A percentile compares a stretch with the other conserved stretches of the same genome.
These are phyloP conservation scores for Diachasmimorpha longicaudata DNA, from an alignment of 1,140 invertebrate species.

Conservation along the genomic window DNA sequence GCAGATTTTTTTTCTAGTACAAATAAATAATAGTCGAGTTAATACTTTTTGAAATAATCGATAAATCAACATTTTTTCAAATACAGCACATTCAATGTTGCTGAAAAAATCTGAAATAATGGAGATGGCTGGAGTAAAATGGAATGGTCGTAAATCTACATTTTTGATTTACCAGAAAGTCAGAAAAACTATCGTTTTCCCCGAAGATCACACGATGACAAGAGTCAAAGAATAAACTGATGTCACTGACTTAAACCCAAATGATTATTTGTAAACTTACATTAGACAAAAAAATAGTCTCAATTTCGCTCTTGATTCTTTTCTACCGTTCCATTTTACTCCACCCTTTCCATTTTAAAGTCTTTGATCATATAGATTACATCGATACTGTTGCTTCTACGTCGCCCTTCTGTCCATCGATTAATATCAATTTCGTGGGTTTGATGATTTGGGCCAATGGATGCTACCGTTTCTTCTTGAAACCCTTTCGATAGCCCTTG, in stretches of 20 bases:
- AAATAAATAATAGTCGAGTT: background rate
- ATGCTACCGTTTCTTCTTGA: constrained; percentile 65
- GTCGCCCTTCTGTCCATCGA: background rate
- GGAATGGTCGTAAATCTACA: too few species aligned
- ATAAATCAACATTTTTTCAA: background rate
- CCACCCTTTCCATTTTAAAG: too few species aligned
- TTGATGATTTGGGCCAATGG: constrained; percentile 22
- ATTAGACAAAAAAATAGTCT: too few species aligned
- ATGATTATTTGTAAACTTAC: too few species aligned
- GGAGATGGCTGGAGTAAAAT: too few species aligned
- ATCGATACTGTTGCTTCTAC: background rate
- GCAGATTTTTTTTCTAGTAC: background rate
- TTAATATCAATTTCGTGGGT: background rate
- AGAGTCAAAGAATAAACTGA: too few species aligned
- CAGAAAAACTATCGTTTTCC: too few species aligned
- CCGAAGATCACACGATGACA: too few species aligned
- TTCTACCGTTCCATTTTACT: too few species aligned
- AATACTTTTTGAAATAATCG: background rate
- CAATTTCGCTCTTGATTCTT: too few species aligned
- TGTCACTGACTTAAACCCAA: too few species aligned
- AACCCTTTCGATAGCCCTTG: constrained; percentile 66
- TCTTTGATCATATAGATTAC: background rate
- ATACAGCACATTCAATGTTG: background rate
- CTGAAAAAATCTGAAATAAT: background rate
- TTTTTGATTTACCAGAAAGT: too few species aligned